Percentiles rank a stretch among this genome's conserved stretches.
Conservation (phyloP, 2,888 invertebrate species). For the Plagodis pulveraria region DNA sequence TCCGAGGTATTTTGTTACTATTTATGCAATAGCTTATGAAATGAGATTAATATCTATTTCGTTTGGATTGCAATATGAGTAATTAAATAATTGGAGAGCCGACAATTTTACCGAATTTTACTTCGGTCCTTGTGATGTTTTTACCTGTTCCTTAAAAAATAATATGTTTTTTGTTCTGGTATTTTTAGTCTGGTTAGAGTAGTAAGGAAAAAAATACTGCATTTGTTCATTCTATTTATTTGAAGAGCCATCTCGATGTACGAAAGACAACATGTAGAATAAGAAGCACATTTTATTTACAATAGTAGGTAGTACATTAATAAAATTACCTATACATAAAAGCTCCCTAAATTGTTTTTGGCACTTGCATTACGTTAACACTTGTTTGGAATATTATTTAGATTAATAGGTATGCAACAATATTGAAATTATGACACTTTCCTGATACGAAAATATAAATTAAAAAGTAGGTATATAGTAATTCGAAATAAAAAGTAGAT, state of each 20-base stretch:
- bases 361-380: constrained; percentile 72
- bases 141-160: too few species aligned
- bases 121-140: too few species aligned
- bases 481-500: too few species aligned
- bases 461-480: not conserved
- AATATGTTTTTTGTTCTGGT: not conserved
- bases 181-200: not conserved
- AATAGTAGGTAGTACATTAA: constrained; percentile 38
- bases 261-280: constrained; percentile 70
- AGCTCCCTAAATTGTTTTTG: constrained; percentile 80
- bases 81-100: too few species aligned
- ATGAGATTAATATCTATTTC: too few species aligned
- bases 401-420: too few species aligned
- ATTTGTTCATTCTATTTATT: constrained; percentile 67
- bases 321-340: constrained; percentile 64
- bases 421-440: too few species aligned
- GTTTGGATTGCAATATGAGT: too few species aligned
- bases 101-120: too few species aligned
- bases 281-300: constrained; percentile 70
- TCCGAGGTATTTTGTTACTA: constrained; percentile 45
- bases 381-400: constrained; percentile 13
- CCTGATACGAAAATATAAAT: not conserved
- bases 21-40: constrained; percentile 6
- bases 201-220: constrained; percentile 7
- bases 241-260: constrained; percentile 65